Base-by-base conservation (phyloP, 2,888 invertebrate species). In the Harmothoe impar region DNA sequence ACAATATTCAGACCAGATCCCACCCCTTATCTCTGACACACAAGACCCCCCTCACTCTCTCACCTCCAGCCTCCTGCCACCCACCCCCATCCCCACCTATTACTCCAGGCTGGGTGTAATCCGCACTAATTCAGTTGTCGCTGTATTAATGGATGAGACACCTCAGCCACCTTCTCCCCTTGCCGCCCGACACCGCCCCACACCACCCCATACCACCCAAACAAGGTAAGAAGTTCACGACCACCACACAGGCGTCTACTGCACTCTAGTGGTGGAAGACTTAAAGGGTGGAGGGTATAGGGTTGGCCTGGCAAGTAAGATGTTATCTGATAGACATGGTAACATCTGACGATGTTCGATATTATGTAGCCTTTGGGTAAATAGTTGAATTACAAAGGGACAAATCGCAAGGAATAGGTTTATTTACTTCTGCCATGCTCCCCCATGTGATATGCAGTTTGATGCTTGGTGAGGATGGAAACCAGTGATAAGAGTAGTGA, bases 221-320 rank as follows among this genome's bases (percentile, higher is more conserved):
- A 72, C 72, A 72, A 29, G 72, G 72, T 72, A 72, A 72, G 15
- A 72, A 72, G 72, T 72, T 29, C 72, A 72, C 29, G 72, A 25
- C 72, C 72, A 29, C 72, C 25, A n/a, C 1, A n/a, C 72, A 29
- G 72, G 29, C 7, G 3, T n/a, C 62, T 62, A 1, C 7, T 62
- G 12, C 62, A 20, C 12, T 20, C 62, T 7, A 10, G 43, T 3
- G 3, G 43, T 43, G 5, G 43, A 10, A n/a, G 43, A 10, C 43
- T 43, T 43, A 43, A 10, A 43, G 43, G 10, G 43, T 10, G 5
- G 10, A 43, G 43, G 43, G n/a, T n/a, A 43, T 43, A 10, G 10
- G 43, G 10, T 10, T 43, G 43, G 43, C 43, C 10, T 10, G 10
- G 43, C 5, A 43, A 7, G 43, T 43, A 3, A 43, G 43, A 43